Conservation (phyloP, 2,888 invertebrate genomes). For the Hemithea aestivaria region DNA sequence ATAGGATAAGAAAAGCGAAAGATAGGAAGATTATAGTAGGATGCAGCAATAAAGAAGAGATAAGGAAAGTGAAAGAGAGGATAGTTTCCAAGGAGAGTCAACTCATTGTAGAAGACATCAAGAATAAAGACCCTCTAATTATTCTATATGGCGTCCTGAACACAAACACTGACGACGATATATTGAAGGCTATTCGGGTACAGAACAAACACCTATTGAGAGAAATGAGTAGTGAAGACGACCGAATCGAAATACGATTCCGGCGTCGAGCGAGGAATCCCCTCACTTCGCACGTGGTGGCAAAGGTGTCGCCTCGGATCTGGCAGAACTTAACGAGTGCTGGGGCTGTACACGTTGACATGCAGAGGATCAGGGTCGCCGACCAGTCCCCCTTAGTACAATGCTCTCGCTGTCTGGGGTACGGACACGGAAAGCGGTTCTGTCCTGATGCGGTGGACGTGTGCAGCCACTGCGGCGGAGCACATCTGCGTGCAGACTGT, state of each 20-base stretch:
- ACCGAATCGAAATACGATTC: not conserved
- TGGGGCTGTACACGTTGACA: constrained; percentile 3
- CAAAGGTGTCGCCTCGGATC: not conserved
- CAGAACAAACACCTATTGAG: too few relatives aligned
- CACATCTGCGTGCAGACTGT: constrained; percentile 16
- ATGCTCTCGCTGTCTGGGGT: constrained; percentile 8
- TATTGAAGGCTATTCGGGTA: too few relatives aligned
- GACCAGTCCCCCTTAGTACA: constrained; percentile 24
- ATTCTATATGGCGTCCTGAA: too few relatives aligned
- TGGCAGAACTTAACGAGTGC: not conserved
- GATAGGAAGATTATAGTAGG: not conserved
- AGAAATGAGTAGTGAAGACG: too few relatives aligned
- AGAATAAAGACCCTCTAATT: constrained; percentile 1
- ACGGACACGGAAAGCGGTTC: constrained; percentile 1
- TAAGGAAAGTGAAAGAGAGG: not conserved
- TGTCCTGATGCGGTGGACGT: constrained; percentile 15
- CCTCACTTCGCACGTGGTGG: not conserved
- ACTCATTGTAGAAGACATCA: not conserved
- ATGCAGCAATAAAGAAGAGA: not conserved
- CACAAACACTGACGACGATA: too few relatives aligned
- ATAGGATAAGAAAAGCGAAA: not conserved
- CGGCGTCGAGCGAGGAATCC: not conserved
- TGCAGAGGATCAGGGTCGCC: constrained; percentile 4
- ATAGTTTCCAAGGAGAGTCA: not conserved
- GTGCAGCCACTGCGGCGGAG: constrained; percentile 26